These are phyloP conservation scores for Indicator indicator DNA, from an alignment of 2,113 vertebrate genomes.

Conservation along the genomic window DNA sequence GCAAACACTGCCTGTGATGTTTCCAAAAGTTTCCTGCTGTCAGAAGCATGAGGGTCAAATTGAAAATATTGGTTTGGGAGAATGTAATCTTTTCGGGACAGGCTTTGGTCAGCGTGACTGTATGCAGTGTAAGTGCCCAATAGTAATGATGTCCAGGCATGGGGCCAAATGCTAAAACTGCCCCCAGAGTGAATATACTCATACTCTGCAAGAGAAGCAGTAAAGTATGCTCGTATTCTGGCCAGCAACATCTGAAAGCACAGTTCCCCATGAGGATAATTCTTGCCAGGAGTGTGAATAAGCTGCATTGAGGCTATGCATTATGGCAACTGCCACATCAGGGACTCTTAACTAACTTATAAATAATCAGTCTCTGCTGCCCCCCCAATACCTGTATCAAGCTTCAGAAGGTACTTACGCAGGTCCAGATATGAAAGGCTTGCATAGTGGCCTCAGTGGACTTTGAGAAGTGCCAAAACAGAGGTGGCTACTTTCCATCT, in stretches of 20 bases:
- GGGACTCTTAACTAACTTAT: constrained; percentile 24
- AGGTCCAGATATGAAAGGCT: constrained; percentile 5
- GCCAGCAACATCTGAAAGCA: constrained; percentile 9
- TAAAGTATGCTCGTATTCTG: constrained; percentile 1
- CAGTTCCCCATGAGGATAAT: constrained; percentile 22
- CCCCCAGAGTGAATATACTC: constrained; percentile 61
- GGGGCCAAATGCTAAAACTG: constrained; percentile 57
- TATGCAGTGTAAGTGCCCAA: constrained; percentile 48
- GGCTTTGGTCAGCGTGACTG: constrained; percentile 39
- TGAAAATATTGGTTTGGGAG: constrained; percentile 56
- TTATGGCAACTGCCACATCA: constrained; percentile 16
- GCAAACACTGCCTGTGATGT: background rate
- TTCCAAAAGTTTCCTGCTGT: constrained; percentile 54
- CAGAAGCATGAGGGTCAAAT: constrained; percentile 1
- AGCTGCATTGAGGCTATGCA: constrained; percentile 7
- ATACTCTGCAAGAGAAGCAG: constrained; percentile 33
- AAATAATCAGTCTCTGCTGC: constrained; percentile 37
- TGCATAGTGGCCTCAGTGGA: background rate
- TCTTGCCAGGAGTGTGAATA: constrained; percentile 57
- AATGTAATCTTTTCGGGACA: constrained; percentile 65
- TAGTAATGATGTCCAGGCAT: constrained; percentile 63
- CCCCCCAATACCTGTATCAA: background rate
- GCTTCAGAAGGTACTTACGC: background rate
- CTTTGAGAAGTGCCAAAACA: background rate
- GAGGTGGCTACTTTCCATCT: constrained; percentile 50